Conservation (phyloP, 2,797 vertebrate species). For the Labeo calbasu region DNA sequence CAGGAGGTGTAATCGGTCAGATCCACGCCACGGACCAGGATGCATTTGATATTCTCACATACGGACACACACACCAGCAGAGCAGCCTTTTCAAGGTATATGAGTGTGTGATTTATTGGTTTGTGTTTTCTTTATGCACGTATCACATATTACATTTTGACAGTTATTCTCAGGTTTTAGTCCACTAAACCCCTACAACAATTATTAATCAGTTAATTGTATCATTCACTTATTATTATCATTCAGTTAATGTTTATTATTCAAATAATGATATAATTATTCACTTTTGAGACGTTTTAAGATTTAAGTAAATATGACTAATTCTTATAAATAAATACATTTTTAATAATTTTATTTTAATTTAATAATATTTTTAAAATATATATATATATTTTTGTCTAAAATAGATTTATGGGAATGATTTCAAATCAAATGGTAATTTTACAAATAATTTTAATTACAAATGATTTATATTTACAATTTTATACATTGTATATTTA, state of each 20-base stretch:
- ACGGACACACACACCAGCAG: slow-evolving; percentile 88
- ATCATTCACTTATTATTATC: neutral
- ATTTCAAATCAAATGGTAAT: no score
- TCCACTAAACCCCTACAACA: neutral
- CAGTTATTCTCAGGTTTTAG: neutral
- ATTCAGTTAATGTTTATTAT: neutral
- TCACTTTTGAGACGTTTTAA: neutral
- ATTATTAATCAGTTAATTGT: neutral
- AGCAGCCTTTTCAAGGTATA: slow-evolving; percentile 91
- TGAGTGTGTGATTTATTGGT: neutral
- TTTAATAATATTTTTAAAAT: no score
- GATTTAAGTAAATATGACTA: neutral
- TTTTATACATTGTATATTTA: no score
- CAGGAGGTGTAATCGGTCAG: slow-evolving; percentile 95
- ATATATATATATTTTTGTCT: no score
- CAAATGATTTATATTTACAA: no score
- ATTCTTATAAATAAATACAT: no score
- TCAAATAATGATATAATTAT: neutral
- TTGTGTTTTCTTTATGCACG: neutral
- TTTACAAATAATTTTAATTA: neutral
- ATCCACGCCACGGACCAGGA: slow-evolving; percentile 95
- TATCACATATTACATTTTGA: neutral
- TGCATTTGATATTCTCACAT: slow-evolving; percentile 91
- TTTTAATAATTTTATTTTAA: no score
- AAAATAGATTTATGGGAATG: neutral